Conservation (phyloP, 2,113 vertebrate species). For the Pseudorectes ferrugineus region DNA sequence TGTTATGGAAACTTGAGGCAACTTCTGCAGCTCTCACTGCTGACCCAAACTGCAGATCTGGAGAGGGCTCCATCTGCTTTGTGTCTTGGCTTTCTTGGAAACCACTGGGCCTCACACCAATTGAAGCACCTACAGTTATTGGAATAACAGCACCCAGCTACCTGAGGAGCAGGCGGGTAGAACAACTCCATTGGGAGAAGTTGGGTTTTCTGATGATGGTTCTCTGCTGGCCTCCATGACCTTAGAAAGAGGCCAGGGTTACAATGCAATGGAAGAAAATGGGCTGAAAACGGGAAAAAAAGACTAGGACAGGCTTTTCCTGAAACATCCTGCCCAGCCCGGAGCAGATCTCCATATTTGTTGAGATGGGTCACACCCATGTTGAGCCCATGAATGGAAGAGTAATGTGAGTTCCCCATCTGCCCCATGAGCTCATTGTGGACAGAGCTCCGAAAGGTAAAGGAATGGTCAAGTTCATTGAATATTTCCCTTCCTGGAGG, state of each 20-base stretch:
- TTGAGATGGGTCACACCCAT: neutral
- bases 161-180: neutral
- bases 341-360: neutral
- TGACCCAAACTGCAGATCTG: neutral
- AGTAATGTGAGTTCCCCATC: accelerated
- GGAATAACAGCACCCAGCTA: neutral
- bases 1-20: neutral
- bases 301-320: neutral
- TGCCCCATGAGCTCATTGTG: neutral
- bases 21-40: neutral
- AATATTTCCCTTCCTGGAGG: neutral
- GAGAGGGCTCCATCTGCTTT: neutral
- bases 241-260: neutral
- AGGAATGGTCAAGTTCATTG: neutral
- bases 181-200: neutral
- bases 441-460: neutral
- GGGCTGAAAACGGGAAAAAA: neutral
- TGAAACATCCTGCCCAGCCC: neutral
- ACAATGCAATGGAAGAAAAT: neutral
- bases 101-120: neutral
- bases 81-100: neutral
- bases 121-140: neutral
- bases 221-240: neutral
- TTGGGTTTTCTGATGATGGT: neutral
- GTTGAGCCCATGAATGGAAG: neutral